Evolutionary conservation across 1,140 invertebrate genomes (phyloP).

Genomic region (Parasteatoda tepidariorum): DNA sequence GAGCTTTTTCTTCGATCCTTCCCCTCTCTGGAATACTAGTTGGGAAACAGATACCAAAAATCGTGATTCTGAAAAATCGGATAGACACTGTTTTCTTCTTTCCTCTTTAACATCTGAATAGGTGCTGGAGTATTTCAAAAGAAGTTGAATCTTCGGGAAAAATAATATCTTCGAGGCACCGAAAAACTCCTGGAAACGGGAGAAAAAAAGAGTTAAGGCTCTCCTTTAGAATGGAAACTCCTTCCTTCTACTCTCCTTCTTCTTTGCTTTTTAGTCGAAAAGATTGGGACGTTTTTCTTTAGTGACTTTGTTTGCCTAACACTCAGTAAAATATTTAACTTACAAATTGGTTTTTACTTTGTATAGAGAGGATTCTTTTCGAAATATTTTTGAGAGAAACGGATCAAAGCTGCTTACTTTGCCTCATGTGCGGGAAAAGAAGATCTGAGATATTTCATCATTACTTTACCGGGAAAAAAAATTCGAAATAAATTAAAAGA

Average conservation of each 20-base stretch:
- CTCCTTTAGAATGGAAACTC: background rate
- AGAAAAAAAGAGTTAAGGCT: background rate
- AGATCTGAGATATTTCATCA: too few relatives aligned
- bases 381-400: background rate
- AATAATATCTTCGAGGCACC: background rate
- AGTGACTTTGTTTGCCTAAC: background rate
- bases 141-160: background rate
- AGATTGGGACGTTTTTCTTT: background rate
- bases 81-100: background rate
- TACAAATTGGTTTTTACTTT: conserved; percentile 16
- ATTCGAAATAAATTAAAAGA: too few relatives aligned
- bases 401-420: too few relatives aligned
- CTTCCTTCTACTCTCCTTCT: too few relatives aligned
- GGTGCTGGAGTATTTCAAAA: background rate
- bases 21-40: background rate
- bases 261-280: background rate
- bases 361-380: background rate
- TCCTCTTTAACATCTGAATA: too few relatives aligned
- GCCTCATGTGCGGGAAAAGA: too few relatives aligned
- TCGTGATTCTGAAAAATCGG: background rate
- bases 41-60: background rate
- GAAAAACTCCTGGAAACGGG: background rate
- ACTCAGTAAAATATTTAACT: conserved; percentile 14
- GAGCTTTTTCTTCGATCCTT: background rate
- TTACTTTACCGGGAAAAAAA: too few relatives aligned